A percentile compares a stretch with the other conserved stretches of the same genome.
Conservation (phyloP, 2,113 vertebrate genomes). For the Cariama cristata region DNA sequence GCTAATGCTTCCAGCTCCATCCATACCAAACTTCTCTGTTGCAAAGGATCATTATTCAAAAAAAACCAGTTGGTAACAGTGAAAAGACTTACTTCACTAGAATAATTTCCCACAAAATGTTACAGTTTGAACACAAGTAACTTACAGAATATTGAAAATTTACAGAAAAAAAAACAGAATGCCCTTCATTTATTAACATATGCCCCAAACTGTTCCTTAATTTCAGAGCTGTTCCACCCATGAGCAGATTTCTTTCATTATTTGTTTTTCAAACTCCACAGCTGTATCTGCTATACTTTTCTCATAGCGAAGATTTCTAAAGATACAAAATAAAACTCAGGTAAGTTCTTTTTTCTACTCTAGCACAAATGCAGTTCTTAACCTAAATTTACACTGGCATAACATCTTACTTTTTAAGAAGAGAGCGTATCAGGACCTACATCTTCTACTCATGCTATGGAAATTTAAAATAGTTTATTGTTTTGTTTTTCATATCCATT, state of each 20-base stretch:
- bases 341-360: neutral
- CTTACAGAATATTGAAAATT: neutral
- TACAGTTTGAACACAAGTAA: neutral
- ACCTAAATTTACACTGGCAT: neutral
- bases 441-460: neutral
- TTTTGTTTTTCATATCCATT: neutral
- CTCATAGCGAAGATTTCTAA: neutral
- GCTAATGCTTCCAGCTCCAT: neutral
- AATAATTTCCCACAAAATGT: neutral
- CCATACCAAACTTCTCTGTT: neutral
- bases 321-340: neutral
- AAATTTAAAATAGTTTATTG: neutral
- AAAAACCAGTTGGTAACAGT: neutral
- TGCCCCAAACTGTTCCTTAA: neutral
- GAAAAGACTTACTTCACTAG: neutral
- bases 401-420: neutral
- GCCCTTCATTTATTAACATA: neutral
- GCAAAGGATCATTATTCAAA: neutral
- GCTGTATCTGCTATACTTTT: neutral
- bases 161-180: neutral
- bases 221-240: neutral
- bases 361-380: neutral
- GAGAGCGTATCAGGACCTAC: neutral
- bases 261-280: neutral
- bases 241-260: neutral